Evolutionary conservation across 2,113 vertebrate genomes (phyloP).

Genomic region (Nyctibius bracteatus): DNA sequence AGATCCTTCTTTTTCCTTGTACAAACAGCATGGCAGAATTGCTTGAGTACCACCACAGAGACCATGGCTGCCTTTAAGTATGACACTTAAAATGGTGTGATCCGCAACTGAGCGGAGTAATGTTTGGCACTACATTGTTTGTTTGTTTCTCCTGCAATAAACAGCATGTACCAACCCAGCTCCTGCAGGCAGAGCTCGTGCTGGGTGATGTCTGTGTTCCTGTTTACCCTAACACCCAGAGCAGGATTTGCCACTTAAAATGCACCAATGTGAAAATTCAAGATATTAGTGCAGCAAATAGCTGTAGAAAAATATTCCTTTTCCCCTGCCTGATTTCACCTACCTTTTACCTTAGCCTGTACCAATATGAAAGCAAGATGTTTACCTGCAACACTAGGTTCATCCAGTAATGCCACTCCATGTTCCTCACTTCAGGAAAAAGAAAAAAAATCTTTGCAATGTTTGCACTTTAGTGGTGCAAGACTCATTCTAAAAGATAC

Average conservation of each 20-base stretch:
- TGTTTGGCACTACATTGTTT: neutral
- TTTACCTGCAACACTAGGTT: neutral
- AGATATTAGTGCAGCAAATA: neutral
- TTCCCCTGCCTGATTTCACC: neutral
- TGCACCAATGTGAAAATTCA: neutral
- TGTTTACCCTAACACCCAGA: neutral
- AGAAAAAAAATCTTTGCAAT: neutral
- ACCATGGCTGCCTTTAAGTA: neutral
- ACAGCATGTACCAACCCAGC: neutral
- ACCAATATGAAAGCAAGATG: neutral
- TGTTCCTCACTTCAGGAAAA: neutral
- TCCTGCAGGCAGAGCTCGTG: neutral
- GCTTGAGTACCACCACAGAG: neutral
- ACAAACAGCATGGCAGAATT: neutral
- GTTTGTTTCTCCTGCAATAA: neutral
- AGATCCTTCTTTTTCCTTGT: neutral
- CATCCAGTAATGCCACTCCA: neutral
- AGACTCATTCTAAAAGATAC: neutral
- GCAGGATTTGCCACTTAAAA: neutral
- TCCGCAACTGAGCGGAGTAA: fast-evolving
- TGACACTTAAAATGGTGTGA: neutral
- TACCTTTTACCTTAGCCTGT: neutral
- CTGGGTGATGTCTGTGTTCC: neutral
- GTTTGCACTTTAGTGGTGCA: neutral
- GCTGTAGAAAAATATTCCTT: neutral